Evolutionary conservation across 2,888 invertebrate species (phyloP).

Genomic region (Troides oblongomaculatus): DNA sequence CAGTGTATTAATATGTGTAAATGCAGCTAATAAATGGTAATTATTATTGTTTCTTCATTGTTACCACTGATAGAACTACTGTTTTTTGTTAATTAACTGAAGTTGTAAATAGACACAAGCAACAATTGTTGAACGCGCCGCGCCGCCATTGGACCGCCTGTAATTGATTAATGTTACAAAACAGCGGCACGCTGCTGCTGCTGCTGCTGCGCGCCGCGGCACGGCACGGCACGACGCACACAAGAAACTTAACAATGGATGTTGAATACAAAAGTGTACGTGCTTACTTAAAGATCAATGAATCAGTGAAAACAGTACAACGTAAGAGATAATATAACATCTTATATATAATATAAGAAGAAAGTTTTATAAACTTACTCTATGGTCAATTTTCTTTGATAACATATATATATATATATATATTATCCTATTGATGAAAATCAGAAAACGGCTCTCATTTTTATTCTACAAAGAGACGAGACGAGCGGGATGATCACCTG

Average conservation of each 20-base stretch:
- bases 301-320: not conserved
- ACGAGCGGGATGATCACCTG: too few relatives aligned
- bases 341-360: not conserved
- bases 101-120: not conserved
- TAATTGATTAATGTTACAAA: constrained; percentile 15
- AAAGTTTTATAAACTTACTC: not conserved
- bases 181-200: not conserved
- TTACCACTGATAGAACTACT: not conserved
- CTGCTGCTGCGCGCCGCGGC: not conserved
- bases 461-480: too few relatives aligned
- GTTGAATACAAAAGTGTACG: not conserved
- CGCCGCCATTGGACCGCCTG: not conserved
- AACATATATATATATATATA: too few relatives aligned
- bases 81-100: not conserved
- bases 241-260: constrained; percentile 24
- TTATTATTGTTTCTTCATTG: not conserved
- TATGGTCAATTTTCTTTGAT: not conserved
- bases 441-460: too few relatives aligned
- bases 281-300: not conserved
- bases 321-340: not conserved
- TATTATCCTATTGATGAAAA: too few relatives aligned
- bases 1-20: too few relatives aligned
- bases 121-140: constrained; percentile 7
- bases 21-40: too few relatives aligned
- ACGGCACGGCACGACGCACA: not conserved